Percentiles rank a stretch among this genome's conserved stretches.
Evolutionary conservation across 2,888 invertebrate species (phyloP).

Genomic region (Leptopterna dolabrata): DNA sequence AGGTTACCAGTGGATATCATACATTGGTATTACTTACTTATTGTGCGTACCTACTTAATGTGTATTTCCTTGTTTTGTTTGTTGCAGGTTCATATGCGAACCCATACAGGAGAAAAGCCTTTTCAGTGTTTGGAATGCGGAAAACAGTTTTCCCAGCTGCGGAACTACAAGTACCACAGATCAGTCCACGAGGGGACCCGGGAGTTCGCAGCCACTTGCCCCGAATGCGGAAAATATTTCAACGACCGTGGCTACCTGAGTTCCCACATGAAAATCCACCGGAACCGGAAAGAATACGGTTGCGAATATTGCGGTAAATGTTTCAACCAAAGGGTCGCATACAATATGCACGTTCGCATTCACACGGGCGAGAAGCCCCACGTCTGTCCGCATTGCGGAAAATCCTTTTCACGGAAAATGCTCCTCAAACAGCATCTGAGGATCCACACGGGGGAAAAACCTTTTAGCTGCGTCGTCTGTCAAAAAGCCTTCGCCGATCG

Average conservation of each 20-base stretch:
- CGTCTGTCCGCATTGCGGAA: conserved; percentile 80
- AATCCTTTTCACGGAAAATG: conserved; percentile 88
- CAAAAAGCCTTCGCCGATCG: conserved; percentile 86
- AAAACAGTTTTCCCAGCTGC: conserved; percentile 83
- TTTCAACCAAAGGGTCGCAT: conserved; percentile 87
- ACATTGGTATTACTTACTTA: too few relatives aligned
- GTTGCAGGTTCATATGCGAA: conserved; percentile 67
- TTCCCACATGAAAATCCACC: conserved; percentile 88
- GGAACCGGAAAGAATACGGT: conserved; percentile 78
- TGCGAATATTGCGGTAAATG: conserved; percentile 85
- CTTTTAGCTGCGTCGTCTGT: conserved; percentile 83
- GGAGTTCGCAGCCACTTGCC: conserved; percentile 81
- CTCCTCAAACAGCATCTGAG: conserved; percentile 84
- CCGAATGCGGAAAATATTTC: conserved; percentile 84
- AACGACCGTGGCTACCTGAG: conserved; percentile 86
- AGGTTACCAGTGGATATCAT: too few relatives aligned
- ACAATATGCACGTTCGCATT: conserved; percentile 87
- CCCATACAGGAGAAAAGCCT: conserved; percentile 70
- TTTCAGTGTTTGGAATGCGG: conserved; percentile 82
- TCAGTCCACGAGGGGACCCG: conserved; percentile 85
- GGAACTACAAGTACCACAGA: conserved; percentile 85
- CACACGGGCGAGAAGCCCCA: conserved; percentile 75
- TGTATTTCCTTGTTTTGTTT: neutral
- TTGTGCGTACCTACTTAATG: too few relatives aligned
- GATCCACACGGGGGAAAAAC: conserved; percentile 81